A percentile compares a stretch with the other conserved stretches of the same genome.
Evolutionary conservation across 2,888 invertebrate genomes (phyloP).

Genomic region (Plagodis dolabraria): DNA sequence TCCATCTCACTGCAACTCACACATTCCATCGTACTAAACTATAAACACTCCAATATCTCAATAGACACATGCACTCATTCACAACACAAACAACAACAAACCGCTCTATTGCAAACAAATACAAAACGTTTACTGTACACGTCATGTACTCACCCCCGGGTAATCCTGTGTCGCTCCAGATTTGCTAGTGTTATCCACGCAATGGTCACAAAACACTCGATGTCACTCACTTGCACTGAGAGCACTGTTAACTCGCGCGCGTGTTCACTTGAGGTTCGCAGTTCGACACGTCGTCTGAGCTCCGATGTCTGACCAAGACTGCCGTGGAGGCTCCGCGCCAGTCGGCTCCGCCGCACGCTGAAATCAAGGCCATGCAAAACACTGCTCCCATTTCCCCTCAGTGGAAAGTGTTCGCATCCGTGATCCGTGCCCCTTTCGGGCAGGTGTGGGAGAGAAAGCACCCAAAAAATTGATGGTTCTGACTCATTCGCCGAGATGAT

Average conservation of each 20-base stretch:
- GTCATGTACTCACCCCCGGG: constrained; percentile 59
- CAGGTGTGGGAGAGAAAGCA: constrained; percentile 84
- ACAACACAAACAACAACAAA: constrained; percentile 54
- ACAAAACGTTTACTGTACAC: background rate
- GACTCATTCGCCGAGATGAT: constrained; percentile 74
- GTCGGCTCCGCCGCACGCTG: constrained; percentile 42
- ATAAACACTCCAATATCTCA: constrained; percentile 34
- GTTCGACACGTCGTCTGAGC: constrained; percentile 41
- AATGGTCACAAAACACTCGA: constrained; percentile 46
- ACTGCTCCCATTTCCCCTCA: constrained; percentile 75
- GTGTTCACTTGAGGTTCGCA: constrained; percentile 21
- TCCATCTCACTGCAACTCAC: constrained; percentile 13
- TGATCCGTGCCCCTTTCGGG: constrained; percentile 77
- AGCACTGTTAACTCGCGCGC: constrained; percentile 50
- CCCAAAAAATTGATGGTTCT: constrained; percentile 74
- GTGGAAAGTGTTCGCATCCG: constrained; percentile 82
- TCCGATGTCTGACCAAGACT: constrained; percentile 59
- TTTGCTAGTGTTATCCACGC: constrained; percentile 64
- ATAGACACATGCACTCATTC: constrained; percentile 48
- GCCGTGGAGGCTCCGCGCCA: constrained; percentile 44
- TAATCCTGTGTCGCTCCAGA: constrained; percentile 70
- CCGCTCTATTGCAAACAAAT: constrained; percentile 17
- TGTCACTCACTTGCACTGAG: constrained; percentile 61
- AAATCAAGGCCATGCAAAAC: constrained; percentile 81
- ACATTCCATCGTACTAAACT: constrained; percentile 24